phyloP scores from a whole-genome alignment of 2,888 invertebrate genomes.

The Drosophila silvestris region DNA sequence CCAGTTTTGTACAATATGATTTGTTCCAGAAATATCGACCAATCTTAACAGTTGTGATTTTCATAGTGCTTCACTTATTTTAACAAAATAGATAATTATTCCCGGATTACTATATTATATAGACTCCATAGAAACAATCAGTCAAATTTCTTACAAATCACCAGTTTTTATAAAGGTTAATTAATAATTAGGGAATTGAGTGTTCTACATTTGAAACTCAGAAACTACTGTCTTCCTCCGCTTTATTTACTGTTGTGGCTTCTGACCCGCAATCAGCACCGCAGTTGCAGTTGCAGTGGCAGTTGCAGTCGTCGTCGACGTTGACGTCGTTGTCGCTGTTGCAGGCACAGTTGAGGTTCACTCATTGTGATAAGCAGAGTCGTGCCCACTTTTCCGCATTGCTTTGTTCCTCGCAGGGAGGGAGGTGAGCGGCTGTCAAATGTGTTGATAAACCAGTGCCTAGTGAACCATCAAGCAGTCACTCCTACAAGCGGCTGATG shows the following conservation, averaged over 20 bases:
- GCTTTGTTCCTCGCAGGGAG: constrained; percentile 37
- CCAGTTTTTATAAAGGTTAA: background rate
- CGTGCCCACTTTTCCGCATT: constrained; percentile 64
- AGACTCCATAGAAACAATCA: background rate
- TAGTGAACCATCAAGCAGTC: constrained; percentile 13
- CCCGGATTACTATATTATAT: background rate
- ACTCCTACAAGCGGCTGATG: constrained; percentile 16
- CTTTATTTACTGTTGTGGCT: background rate
- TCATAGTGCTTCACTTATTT: background rate
- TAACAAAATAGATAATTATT: background rate
- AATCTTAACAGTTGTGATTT: background rate
- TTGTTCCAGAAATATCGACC: background rate
- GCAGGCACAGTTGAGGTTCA: constrained; percentile 9
- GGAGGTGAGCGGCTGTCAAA: constrained; percentile 60
- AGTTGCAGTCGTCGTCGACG: background rate
- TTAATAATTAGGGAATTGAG: background rate
- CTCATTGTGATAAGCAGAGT: constrained; percentile 28
- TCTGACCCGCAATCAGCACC: constrained; percentile 5
- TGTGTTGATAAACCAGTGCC: constrained; percentile 22
- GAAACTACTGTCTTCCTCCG: background rate
- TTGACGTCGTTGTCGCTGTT: constrained; percentile 8
- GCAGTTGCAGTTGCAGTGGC: constrained; percentile 4
- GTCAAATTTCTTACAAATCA: background rate
- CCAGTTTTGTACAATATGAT: background rate
- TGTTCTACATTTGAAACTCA: background rate